These are phyloP conservation scores for Nymphalis polychloros DNA, from an alignment of 2,888 invertebrate species.

Conservation along the genomic window DNA sequence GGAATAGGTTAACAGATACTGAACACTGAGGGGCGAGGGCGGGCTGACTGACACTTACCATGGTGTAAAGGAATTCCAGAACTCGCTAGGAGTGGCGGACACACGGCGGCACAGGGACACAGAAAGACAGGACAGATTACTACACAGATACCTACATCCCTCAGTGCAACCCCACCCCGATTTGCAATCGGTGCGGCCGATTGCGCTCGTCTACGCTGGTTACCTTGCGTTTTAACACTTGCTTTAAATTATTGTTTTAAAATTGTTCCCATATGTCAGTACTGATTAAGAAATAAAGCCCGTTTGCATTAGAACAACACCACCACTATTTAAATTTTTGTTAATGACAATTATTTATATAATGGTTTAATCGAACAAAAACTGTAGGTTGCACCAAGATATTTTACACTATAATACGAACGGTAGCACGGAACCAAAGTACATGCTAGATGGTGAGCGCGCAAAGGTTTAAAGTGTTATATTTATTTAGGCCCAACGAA, in stretches of 20 bases:
- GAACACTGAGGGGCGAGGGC: constrained; percentile 83
- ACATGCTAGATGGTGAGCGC: constrained; percentile 67
- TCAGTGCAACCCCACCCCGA: constrained; percentile 81
- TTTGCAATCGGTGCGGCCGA: constrained; percentile 72
- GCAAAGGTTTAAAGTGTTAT: constrained; percentile 58
- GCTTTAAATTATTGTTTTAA: constrained; percentile 54
- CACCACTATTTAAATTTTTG: constrained; percentile 54
- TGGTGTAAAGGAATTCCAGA: constrained; percentile 99
- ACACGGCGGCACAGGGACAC: constrained; percentile 87
- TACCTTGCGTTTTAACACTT: constrained; percentile 80
- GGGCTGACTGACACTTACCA: constrained; percentile 94
- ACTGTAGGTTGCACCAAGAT: constrained; percentile 66
- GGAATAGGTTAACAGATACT: constrained; percentile 80
- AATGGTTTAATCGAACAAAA: constrained; percentile 35
- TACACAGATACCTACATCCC: constrained; percentile 83
- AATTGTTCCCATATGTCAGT: constrained; percentile 48
- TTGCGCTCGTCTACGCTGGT: constrained; percentile 77
- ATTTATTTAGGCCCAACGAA: constrained; percentile 61
- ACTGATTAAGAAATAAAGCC: constrained; percentile 65
- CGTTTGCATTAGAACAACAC: constrained; percentile 81
- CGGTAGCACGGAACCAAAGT: constrained; percentile 46
- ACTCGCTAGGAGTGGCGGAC: constrained; percentile 94
- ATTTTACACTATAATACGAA: constrained; percentile 36
- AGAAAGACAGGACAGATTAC: constrained; percentile 85
- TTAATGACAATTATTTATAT: constrained; percentile 37